Percentiles rank a stretch among this genome's conserved stretches.
These are phyloP conservation scores for Parotocinclus haroldoi DNA, from an alignment of 2,797 vertebrate species.

Conservation along the genomic window DNA sequence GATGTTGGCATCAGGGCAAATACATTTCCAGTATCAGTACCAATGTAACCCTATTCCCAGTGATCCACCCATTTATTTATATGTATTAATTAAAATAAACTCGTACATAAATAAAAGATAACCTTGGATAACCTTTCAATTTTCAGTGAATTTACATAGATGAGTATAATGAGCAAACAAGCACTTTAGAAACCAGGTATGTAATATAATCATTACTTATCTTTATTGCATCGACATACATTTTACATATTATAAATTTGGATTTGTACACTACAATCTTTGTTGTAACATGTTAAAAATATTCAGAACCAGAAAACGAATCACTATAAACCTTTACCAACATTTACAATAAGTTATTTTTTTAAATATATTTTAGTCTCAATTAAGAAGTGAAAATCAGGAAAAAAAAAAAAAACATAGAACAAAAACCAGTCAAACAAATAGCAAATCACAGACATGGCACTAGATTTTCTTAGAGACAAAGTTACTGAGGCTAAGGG, in stretches of 20 bases:
- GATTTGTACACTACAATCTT: conserved; percentile 87
- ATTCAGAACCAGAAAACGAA: conserved; percentile 78
- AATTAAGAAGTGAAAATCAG: conserved; percentile 59
- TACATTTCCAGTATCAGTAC: too few species aligned
- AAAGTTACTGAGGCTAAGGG: conserved; percentile 43
- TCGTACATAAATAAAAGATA: too few species aligned
- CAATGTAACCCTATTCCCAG: too few species aligned
- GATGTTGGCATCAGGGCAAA: too few species aligned
- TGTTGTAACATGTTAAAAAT: conserved; percentile 83
- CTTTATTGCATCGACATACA: conserved; percentile 86
- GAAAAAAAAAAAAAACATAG: conserved; percentile 49
- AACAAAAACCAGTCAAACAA: conserved; percentile 17
- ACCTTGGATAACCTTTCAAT: too few species aligned
- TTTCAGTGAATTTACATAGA: too few species aligned
- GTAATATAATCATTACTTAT: conserved; percentile 61
- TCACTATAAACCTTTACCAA: conserved; percentile 80
- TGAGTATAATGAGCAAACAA: not conserved
- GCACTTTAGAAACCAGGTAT: not conserved
- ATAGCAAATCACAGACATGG: conserved; percentile 44
- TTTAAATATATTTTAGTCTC: conserved; percentile 60
- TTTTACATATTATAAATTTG: conserved; percentile 81
- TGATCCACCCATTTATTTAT: too few species aligned
- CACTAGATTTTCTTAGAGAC: conserved; percentile 47
- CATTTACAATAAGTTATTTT: conserved; percentile 72
- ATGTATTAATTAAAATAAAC: too few species aligned